Base-by-base conservation (phyloP, 1,140 invertebrate species). In the Octopus bimaculoides region DNA sequence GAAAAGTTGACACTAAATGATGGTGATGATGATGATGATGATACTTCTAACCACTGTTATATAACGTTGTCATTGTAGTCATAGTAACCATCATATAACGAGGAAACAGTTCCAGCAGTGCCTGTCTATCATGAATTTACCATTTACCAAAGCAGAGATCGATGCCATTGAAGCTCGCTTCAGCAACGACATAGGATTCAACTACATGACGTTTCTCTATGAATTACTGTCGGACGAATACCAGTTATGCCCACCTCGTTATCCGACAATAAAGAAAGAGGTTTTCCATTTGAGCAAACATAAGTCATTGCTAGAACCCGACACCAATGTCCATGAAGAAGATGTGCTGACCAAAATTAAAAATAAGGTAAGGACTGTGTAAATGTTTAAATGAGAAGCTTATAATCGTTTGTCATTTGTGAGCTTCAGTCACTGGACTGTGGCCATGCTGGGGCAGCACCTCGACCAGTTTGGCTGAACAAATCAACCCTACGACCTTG, bases 81-180 rank as follows among this genome's bases (percentile, higher is more conserved):
- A 90, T 80, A 90, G 90, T 82, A 88, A 88, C 82, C 88, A 88
- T 69, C 88, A 90, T 80, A 85, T 91, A 10, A 90, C 89, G 9
- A 80, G 82, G 26, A 54, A 82, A 20, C 89, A 91, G 84, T 91
- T 90, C 84, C 83, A 86, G n/a, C 89, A 91, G 77, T 86, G 84
- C 77, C 80, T 91, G 73, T 86, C 86, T 3, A 89, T 89, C 80
- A 73, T 90, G n/a, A 86, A 89, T 73, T 80, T 91, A 14, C 85
- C 87, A 55, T 81, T 86, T 61, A 85, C 81, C 52, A 86, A 88
- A 52, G 79, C 83, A 8, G 88, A 90, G 79, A 85, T 88, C 83
- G 80, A 83, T 54, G 84, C 88, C 17, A 76, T 90, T 8, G 87
- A 90, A 81, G 88, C 88, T 5, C 87, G 84, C 61, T 90, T 87